These are phyloP conservation scores for Pungitius pungitius DNA, from an alignment of 2,113 vertebrate species.

Conservation along the genomic window DNA sequence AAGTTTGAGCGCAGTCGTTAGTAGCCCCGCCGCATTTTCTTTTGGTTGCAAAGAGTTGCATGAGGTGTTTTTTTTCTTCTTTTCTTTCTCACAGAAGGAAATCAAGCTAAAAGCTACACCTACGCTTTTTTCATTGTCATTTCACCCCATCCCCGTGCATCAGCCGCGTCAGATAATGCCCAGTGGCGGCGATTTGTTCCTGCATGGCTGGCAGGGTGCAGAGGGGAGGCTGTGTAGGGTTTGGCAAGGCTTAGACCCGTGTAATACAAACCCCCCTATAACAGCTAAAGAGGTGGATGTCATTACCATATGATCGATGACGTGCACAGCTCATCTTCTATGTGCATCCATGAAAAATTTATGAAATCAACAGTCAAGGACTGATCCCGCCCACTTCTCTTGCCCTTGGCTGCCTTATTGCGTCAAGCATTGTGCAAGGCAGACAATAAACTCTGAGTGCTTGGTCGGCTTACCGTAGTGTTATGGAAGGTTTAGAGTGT, in stretches of 20 bases:
- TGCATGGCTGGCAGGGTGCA: slow-evolving; percentile 57
- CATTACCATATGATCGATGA: slow-evolving; percentile 65
- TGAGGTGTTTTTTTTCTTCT: slow-evolving; percentile 15
- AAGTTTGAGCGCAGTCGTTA: slow-evolving; percentile 39
- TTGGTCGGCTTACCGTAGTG: slow-evolving; percentile 6
- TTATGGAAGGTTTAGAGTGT: slow-evolving; percentile 24
- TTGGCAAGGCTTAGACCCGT: slow-evolving; percentile 48
- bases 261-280: slow-evolving; percentile 39
- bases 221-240: slow-evolving; percentile 34
- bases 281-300: slow-evolving; percentile 44
- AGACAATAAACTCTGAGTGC: slow-evolving; percentile 35
- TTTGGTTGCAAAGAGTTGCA: slow-evolving; percentile 41
- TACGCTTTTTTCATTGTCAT: slow-evolving; percentile 62
- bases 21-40: slow-evolving; percentile 23
- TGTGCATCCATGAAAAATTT: slow-evolving; percentile 42
- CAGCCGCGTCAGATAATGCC: slow-evolving; percentile 61
- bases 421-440: slow-evolving; percentile 11
- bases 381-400: slow-evolving; percentile 7
- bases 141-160: slow-evolving; percentile 50
- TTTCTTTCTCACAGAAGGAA: slow-evolving; percentile 20
- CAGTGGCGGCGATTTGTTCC: slow-evolving; percentile 64
- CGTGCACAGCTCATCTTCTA: slow-evolving; percentile 29
- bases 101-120: slow-evolving; percentile 64
- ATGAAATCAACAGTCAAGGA: slow-evolving; percentile 28
- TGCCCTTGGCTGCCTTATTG: slow-evolving; percentile 20